Conservation (phyloP, 2,888 invertebrate species). For the Adelognathus sp. region DNA sequence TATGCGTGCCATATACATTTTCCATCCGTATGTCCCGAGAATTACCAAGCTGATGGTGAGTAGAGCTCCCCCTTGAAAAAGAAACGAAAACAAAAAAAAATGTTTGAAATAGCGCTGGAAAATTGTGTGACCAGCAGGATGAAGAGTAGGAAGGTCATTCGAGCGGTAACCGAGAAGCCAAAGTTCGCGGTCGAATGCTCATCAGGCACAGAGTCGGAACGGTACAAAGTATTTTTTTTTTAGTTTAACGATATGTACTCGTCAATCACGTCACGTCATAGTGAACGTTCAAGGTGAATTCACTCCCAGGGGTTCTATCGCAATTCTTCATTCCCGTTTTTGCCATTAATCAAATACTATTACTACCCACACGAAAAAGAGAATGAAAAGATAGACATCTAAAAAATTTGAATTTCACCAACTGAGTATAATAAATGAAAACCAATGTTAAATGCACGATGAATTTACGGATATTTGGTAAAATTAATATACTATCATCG, state of each 20-base stretch:
- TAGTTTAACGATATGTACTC: too few species aligned
- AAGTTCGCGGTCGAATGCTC: background rate
- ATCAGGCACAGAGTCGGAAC: background rate
- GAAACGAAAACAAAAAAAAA: background rate
- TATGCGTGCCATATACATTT: slow-evolving; percentile 19
- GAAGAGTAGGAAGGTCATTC: background rate
- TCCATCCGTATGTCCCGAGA: slow-evolving; percentile 8
- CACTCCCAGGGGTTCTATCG: background rate
- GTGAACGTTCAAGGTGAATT: background rate
- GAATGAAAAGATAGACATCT: too few species aligned
- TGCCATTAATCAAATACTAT: too few species aligned
- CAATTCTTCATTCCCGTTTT: background rate
- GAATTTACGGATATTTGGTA: too few species aligned
- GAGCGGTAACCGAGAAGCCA: background rate
- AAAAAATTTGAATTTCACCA: too few species aligned
- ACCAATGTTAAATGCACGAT: too few species aligned
- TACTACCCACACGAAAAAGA: too few species aligned
- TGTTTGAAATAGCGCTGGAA: background rate
- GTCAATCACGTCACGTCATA: background rate
- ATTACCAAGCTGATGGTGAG: background rate
- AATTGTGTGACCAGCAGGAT: background rate
- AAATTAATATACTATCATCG: too few species aligned
- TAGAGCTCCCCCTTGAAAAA: slow-evolving; percentile 5
- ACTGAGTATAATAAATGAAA: too few species aligned
- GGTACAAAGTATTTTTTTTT: background rate